Percentiles rank a stretch among this genome's conserved stretches.
Conservation (phyloP, 1,140 invertebrate genomes). For the Drosophila nigromelanica region DNA sequence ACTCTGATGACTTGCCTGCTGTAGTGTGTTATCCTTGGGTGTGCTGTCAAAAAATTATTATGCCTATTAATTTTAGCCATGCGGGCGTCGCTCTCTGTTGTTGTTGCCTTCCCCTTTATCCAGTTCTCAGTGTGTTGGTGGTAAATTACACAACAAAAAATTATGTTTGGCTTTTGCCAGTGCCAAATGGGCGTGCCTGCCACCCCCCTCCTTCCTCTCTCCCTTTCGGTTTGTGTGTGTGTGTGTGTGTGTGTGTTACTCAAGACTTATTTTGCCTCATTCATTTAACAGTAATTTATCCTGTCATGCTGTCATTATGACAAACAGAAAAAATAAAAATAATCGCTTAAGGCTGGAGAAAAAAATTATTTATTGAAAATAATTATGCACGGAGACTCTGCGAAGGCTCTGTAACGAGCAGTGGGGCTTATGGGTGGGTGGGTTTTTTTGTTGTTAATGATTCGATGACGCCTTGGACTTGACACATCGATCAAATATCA, state of each 20-base stretch:
- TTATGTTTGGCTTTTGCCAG: conserved; percentile 79
- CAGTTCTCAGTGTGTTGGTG: conserved; percentile 47
- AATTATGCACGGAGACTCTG: conserved; percentile 64
- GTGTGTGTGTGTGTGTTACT: conserved; percentile 54
- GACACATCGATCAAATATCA: conserved; percentile 80
- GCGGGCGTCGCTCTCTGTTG: conserved; percentile 50
- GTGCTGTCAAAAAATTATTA: conserved; percentile 84
- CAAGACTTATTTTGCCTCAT: conserved; percentile 81
- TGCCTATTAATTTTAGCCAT: conserved; percentile 84
- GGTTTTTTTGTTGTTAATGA: conserved; percentile 71
- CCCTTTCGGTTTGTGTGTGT: neutral
- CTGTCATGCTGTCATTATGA: conserved; percentile 84
- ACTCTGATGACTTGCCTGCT: conserved; percentile 71
- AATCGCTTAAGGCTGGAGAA: conserved; percentile 50
- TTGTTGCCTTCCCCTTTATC: conserved; percentile 19
- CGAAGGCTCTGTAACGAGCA: conserved; percentile 26
- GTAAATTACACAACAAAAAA: conserved; percentile 81
- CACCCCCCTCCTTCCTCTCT: conserved; percentile 6
- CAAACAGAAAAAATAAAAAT: conserved; percentile 62
- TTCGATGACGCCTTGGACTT: conserved; percentile 70
- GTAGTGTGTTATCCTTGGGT: conserved; percentile 79
- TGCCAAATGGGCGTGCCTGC: conserved; percentile 67
- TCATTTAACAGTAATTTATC: conserved; percentile 83
- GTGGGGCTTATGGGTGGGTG: conserved; percentile 9
- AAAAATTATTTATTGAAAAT: conserved; percentile 82